Evolutionary conservation across 1,140 invertebrate species (phyloP).

Genomic region (Manduca sexta): DNA sequence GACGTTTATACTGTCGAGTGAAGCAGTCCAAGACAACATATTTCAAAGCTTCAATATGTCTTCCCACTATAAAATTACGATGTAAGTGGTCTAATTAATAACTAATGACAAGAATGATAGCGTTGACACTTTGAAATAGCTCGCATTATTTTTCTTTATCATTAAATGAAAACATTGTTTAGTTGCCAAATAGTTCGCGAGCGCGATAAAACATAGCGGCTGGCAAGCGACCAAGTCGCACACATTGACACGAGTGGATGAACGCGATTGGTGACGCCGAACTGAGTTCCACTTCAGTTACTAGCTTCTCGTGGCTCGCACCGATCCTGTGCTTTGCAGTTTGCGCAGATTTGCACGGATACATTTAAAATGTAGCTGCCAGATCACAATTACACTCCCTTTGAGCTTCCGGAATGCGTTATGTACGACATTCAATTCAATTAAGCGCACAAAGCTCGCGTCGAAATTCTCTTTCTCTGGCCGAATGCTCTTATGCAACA

Average conservation of each 20-base stretch:
- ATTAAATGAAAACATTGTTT: slow-evolving; percentile 65
- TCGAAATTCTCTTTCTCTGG: slow-evolving; percentile 66
- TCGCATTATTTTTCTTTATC: slow-evolving; percentile 50
- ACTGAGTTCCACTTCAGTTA: slow-evolving; percentile 23
- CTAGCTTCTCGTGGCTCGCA: slow-evolving; percentile 22
- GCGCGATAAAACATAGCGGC: slow-evolving; percentile 63
- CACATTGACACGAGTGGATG: slow-evolving; percentile 56
- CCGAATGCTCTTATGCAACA: slow-evolving; percentile 56
- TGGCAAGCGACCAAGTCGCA: slow-evolving; percentile 64
- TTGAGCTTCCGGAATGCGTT: slow-evolving; percentile 63
- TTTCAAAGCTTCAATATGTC: too few species aligned
- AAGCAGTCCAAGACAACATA: too few species aligned
- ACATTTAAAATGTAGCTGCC: slow-evolving; percentile 67
- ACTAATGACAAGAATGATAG: slow-evolving; percentile 6
- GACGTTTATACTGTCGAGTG: too few species aligned
- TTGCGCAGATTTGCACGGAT: slow-evolving; percentile 59
- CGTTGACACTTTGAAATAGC: slow-evolving; percentile 48
- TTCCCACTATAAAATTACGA: neutral
- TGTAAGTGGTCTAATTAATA: neutral
- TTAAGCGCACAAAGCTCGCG: slow-evolving; percentile 60
- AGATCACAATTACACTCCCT: slow-evolving; percentile 67
- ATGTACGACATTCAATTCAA: slow-evolving; percentile 69
- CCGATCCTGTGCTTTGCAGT: slow-evolving; percentile 34
- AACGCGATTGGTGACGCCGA: slow-evolving; percentile 48
- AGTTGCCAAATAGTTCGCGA: slow-evolving; percentile 63